Percentiles rank a stretch among this genome's conserved stretches.
phyloP scores from a whole-genome alignment of 2,113 vertebrate species.

The Microtus montanus region DNA sequence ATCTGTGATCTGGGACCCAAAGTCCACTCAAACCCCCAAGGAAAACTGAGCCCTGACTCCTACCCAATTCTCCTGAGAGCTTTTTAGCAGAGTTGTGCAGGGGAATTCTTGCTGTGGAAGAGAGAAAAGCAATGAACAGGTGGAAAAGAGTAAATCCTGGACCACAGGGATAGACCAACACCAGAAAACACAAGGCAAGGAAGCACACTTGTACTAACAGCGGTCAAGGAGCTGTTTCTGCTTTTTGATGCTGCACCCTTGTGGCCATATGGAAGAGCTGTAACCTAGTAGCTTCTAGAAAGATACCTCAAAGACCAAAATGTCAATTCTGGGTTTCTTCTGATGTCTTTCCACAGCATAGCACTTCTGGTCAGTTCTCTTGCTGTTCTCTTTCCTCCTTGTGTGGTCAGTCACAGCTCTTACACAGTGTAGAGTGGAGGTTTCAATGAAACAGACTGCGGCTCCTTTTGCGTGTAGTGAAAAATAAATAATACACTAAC shows the following conservation, averaged over 20 bases:
- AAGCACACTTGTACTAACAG: rapidly evolving
- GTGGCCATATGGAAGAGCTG: background rate
- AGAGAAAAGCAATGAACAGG: background rate
- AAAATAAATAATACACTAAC: conserved; percentile 33
- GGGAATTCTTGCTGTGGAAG: rapidly evolving
- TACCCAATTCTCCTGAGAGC: conserved; percentile 24
- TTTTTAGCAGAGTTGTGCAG: background rate
- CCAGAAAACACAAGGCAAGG: background rate
- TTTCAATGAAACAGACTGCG: background rate
- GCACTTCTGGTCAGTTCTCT: background rate
- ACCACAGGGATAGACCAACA: background rate
- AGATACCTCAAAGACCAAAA: background rate
- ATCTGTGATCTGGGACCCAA: background rate
- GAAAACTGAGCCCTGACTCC: background rate
- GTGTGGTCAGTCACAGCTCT: background rate
- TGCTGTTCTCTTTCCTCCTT: background rate
- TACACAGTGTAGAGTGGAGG: background rate
- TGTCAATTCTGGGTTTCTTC: background rate
- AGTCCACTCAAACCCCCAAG: background rate
- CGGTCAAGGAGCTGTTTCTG: rapidly evolving
- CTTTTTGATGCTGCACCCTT: conserved; percentile 41
- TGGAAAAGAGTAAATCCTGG: background rate
- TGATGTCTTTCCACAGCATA: background rate
- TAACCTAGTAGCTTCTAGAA: background rate
- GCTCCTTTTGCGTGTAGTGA: background rate